Percentiles rank a stretch among this genome's conserved stretches.
Conservation (phyloP, 2,797 vertebrate species). For the Enteromius paludinosus region DNA sequence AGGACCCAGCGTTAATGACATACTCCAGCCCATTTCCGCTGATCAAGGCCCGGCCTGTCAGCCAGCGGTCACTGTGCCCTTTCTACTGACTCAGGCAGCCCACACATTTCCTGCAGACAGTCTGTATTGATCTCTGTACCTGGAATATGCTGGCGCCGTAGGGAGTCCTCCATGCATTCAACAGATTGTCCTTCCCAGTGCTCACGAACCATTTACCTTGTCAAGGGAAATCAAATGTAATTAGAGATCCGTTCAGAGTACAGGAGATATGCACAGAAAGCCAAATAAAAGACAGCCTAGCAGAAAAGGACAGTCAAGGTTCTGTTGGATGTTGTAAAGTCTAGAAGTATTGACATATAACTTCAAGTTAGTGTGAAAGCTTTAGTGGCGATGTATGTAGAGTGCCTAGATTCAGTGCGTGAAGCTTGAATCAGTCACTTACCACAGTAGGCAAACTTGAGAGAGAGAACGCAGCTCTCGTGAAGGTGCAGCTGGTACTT, state of each 20-base stretch:
- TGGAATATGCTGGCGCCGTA: constrained; percentile 88
- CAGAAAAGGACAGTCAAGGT: constrained; percentile 52
- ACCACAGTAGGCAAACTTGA: constrained; percentile 97
- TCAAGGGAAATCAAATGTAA: constrained; percentile 70
- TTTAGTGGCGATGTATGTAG: background rate
- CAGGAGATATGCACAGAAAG: constrained; percentile 55
- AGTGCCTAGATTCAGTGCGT: background rate
- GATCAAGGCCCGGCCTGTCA: constrained; percentile 72
- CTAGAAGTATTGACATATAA: background rate
- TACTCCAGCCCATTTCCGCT: constrained; percentile 75
- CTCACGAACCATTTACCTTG: constrained; percentile 88
- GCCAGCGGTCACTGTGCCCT: constrained; percentile 76
- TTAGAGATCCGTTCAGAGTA: constrained; percentile 72
- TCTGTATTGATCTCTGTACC: constrained; percentile 71
- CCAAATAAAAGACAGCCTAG: constrained; percentile 57
- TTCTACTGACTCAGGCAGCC: constrained; percentile 65
- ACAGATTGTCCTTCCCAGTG: constrained; percentile 86
- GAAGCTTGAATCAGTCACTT: constrained; percentile 60
- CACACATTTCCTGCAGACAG: constrained; percentile 73
- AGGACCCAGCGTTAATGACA: constrained; percentile 58
- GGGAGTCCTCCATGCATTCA: constrained; percentile 87
- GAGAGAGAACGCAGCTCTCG: constrained; percentile 95
- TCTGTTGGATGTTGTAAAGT: constrained; percentile 68
- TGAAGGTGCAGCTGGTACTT: constrained; percentile 98
- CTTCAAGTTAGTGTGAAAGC: background rate